Percentiles rank a stretch among this genome's conserved stretches.
phyloP scores from a whole-genome alignment of 1,140 invertebrate species.

The Drosophila teissieri region DNA sequence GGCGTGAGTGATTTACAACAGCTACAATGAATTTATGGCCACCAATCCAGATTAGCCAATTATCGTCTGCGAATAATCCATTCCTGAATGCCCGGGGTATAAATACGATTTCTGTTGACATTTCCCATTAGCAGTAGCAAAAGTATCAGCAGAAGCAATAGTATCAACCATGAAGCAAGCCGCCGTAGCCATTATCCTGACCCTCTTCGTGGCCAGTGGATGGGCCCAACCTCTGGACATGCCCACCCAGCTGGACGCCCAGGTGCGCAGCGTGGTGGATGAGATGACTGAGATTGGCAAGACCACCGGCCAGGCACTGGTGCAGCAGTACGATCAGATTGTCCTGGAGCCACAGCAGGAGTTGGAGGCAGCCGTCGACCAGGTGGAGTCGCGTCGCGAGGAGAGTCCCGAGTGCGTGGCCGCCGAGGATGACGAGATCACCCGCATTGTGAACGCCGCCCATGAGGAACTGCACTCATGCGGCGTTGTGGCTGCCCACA shows the following conservation, averaged over 20 bases:
- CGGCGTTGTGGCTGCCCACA: slow-evolving; percentile 50
- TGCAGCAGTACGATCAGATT: slow-evolving; percentile 69
- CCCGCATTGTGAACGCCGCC: slow-evolving; percentile 46
- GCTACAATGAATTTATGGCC: slow-evolving; percentile 27
- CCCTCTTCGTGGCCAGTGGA: slow-evolving; percentile 44
- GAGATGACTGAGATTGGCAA: slow-evolving; percentile 57
- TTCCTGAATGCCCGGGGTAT: slow-evolving; percentile 15
- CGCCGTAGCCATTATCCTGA: slow-evolving; percentile 24
- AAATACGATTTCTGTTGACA: slow-evolving; percentile 12
- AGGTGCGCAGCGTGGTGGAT: slow-evolving; percentile 45
- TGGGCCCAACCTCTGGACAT: slow-evolving; percentile 31
- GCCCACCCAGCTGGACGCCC: slow-evolving; percentile 36
- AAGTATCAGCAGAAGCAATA: neutral
- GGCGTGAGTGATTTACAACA: slow-evolving; percentile 24
- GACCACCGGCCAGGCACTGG: slow-evolving; percentile 48
- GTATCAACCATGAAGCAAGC: slow-evolving; percentile 44
- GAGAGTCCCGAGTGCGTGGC: slow-evolving; percentile 64
- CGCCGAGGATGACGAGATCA: slow-evolving; percentile 55
- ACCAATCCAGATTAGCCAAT: slow-evolving; percentile 21
- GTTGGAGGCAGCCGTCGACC: slow-evolving; percentile 59
- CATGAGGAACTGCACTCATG: slow-evolving; percentile 63
- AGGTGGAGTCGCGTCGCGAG: slow-evolving; percentile 60
- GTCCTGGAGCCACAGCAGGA: slow-evolving; percentile 70
- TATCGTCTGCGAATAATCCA: slow-evolving; percentile 3
- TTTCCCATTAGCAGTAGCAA: slow-evolving; percentile 9